Base-by-base conservation (phyloP, 2,888 invertebrate genomes). In the Aphrophora alni region DNA sequence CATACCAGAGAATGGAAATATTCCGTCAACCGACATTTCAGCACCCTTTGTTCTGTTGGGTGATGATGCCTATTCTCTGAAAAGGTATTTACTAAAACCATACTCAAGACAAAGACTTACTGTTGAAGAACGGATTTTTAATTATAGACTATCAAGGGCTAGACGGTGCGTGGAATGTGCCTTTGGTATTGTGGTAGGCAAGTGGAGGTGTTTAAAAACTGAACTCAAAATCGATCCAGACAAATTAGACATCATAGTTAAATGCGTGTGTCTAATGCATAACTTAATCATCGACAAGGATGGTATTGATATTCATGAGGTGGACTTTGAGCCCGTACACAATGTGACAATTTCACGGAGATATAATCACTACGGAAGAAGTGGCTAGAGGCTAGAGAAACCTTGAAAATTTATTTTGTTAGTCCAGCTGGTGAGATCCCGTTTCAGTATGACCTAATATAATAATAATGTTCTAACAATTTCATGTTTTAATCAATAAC, bases 201-300 rank as follows among this genome's bases (percentile, higher is more conserved):
- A 77, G 69, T 77, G 77, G 77, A 69, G 77, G 33, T 69, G 69
- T 70, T 69, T 77, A 69, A 69, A 33, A 69, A 77, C 69, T 69
- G 77, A 69, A 77, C 27, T 77, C 0, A 25, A 77, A 77, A 77
- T 69, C 33, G 26, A 69, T 69, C 69, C 69, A 21, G 68, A 28
- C 25, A 26, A 77, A 28, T 14, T 28, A 25, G 26, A 24, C 33
- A 24, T 69, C 8, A 8, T 33, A 33, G 33, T 69, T 77, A 69
- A 24, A 17, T 77, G 38, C 28, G 59, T 59, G 26, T 68, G 59
- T n/a, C n/a, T n/a, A n/a, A n/a, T n/a, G n/a, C n/a, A n/a, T n/a
- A 77, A 77, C 21, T 2, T 77, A 69, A 26, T 77, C 28, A 68
- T 69, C 17, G 70, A 77, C n/a, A 27, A 69, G 38, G 68, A 77